Evolutionary conservation across 2,113 vertebrate species (phyloP).

Genomic region (Edolisoma coerulescens): DNA sequence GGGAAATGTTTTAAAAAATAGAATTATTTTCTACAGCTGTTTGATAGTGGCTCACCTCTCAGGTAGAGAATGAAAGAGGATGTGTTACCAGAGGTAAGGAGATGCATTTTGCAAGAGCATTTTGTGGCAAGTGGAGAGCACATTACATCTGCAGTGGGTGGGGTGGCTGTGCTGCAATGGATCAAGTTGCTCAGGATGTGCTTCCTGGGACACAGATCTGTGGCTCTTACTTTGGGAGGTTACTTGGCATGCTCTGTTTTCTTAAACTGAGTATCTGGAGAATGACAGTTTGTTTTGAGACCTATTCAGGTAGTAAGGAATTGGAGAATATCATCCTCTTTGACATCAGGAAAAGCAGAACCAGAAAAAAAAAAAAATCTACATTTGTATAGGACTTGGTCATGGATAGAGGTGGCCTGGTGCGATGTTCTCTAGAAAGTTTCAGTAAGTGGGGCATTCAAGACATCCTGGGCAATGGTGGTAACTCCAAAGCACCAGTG

Average conservation of each 20-base stretch:
- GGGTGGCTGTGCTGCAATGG: neutral
- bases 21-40: neutral
- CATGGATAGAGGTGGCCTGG: neutral
- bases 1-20: neutral
- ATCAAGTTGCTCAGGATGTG: neutral
- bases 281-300: neutral
- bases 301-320: neutral
- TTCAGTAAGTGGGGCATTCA: neutral
- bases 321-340: neutral
- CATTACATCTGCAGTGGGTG: neutral
- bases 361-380: neutral
- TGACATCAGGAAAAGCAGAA: neutral
- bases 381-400: neutral
- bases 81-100: neutral
- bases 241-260: accelerated
- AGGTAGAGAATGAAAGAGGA: neutral
- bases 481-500: neutral
- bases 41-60: neutral
- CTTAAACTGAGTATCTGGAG: neutral
- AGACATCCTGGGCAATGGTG: neutral
- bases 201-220: neutral
- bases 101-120: neutral
- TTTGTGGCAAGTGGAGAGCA: neutral
- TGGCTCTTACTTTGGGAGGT: neutral
- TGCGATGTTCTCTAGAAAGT: neutral